Evolutionary conservation across 2,797 vertebrate genomes (phyloP).

Genomic region (Oreochromis grahami): DNA sequence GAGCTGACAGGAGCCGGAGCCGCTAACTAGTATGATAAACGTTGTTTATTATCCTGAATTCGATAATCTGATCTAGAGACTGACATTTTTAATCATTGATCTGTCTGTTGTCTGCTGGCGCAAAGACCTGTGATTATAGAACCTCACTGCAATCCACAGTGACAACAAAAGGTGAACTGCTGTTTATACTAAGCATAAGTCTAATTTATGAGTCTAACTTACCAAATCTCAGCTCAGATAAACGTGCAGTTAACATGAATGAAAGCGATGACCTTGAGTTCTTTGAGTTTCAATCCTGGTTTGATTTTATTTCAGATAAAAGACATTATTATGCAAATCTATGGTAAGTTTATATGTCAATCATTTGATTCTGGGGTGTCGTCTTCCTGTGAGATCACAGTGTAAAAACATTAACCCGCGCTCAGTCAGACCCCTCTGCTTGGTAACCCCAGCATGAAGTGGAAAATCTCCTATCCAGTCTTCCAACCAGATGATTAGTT

Average conservation of each 20-base stretch:
- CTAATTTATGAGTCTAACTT: not conserved
- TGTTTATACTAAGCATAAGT: not conserved
- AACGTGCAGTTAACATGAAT: not conserved
- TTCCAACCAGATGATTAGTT: conserved; percentile 13
- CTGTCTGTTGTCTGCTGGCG: not conserved
- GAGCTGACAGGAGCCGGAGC: not conserved
- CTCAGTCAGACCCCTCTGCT: not conserved
- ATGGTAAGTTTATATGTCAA: not conserved
- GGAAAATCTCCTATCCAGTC: conserved; percentile 6
- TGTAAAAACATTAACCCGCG: not conserved
- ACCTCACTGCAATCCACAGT: not conserved
- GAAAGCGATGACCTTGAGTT: not conserved
- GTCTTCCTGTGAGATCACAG: not conserved
- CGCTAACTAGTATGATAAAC: not conserved
- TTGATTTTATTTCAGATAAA: not conserved
- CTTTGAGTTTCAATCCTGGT: not conserved
- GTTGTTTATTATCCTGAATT: not conserved
- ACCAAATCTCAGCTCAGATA: not conserved
- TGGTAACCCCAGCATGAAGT: not conserved
- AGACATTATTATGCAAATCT: not conserved
- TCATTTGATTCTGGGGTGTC: not conserved
- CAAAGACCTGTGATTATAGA: not conserved
- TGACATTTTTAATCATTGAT: not conserved
- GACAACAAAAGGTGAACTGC: not conserved
- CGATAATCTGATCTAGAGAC: not conserved